Evolutionary conservation across 1,140 invertebrate species (phyloP).

Genomic region (Musca vetustissima): DNA sequence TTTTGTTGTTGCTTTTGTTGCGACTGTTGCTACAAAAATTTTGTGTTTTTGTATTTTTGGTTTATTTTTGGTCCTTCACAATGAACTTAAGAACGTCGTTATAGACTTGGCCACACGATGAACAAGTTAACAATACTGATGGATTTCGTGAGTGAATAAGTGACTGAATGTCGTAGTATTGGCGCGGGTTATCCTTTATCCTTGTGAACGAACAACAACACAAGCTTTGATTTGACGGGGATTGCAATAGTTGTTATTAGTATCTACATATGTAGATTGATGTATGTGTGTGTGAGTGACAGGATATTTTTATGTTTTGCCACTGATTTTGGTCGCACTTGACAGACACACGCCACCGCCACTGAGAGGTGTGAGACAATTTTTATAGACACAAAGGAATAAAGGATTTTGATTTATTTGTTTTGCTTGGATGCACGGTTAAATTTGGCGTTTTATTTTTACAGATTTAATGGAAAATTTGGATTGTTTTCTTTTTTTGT

Average conservation of each 20-base stretch:
- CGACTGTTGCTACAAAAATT: slow-evolving; percentile 18
- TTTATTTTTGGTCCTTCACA: background rate
- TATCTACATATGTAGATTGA: no score
- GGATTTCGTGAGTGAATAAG: no score
- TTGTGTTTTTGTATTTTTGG: slow-evolving; percentile 3
- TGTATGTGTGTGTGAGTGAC: background rate
- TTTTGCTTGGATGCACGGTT: no score
- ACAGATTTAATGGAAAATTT: background rate
- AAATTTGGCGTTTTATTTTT: slow-evolving; percentile 3
- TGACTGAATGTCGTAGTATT: no score
- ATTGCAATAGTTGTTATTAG: background rate
- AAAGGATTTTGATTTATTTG: background rate
- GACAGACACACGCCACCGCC: no score
- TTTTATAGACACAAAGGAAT: slow-evolving; percentile 19
- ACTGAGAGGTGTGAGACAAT: slow-evolving; percentile 3
- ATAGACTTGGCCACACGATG: no score
- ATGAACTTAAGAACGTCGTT: no score
- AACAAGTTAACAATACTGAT: no score
- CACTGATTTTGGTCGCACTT: background rate
- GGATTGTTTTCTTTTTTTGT: background rate
- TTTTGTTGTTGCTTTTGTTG: background rate
- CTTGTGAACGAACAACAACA: no score
- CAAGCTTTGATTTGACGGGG: no score
- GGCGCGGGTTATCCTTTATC: no score
- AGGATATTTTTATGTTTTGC: background rate